A percentile compares a stretch with the other conserved stretches of the same genome.
These are phyloP conservation scores for Eristalis intricaria DNA, from an alignment of 2,888 invertebrate genomes.

Conservation along the genomic window DNA sequence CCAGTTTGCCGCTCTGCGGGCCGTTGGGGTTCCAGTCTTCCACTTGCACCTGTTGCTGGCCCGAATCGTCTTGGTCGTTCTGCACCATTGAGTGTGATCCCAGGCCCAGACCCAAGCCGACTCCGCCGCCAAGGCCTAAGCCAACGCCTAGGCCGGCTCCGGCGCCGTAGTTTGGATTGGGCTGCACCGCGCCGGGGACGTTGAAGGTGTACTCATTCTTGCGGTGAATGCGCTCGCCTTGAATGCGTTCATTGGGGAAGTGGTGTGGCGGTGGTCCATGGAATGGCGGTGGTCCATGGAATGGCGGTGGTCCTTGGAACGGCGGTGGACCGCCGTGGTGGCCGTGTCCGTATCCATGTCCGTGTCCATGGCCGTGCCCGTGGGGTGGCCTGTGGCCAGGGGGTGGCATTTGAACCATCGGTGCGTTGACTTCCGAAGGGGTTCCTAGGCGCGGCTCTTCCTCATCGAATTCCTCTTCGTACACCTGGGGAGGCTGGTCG, in stretches of 20 bases:
- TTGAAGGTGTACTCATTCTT: conserved; percentile 73
- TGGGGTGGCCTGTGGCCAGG: background rate
- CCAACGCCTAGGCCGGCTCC: background rate
- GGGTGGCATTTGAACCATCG: conserved; percentile 42
- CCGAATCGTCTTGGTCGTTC: conserved; percentile 51
- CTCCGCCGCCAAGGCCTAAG: background rate
- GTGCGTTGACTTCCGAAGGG: conserved; percentile 59
- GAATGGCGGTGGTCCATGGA: conserved; percentile 9
- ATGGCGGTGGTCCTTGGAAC: background rate
- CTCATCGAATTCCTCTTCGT: conserved; percentile 77
- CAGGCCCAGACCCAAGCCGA: background rate
- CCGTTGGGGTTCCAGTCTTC: conserved; percentile 50
- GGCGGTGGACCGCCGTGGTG: background rate
- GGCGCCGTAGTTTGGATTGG: background rate
- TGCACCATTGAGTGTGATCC: background rate
- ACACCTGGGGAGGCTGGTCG: conserved; percentile 80
- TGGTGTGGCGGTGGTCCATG: conserved; percentile 42
- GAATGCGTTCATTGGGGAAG: conserved; percentile 53
- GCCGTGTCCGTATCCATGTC: background rate
- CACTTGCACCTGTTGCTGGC: conserved; percentile 60
- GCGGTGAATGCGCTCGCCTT: conserved; percentile 72
- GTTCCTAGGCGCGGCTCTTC: conserved; percentile 78
- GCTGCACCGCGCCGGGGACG: conserved; percentile 60
- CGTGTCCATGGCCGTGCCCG: conserved; percentile 14
- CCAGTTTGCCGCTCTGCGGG: conserved; percentile 66